Evolutionary conservation across 2,797 vertebrate species (phyloP), one percentile per base, ranked within the genome.

Genomic region (Chromis chromis): DNA sequence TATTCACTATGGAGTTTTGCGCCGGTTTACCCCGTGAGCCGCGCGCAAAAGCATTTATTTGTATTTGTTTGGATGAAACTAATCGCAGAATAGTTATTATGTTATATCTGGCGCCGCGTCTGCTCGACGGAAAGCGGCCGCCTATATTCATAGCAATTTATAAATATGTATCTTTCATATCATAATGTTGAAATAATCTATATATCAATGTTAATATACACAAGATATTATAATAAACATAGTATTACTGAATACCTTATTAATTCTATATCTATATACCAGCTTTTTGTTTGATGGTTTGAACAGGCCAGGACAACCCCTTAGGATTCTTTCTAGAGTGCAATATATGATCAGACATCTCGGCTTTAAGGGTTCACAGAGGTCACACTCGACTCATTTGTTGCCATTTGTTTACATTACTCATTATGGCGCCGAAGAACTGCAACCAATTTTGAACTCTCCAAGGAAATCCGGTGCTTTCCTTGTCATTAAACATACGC

Each of bases 181-280:
- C 88, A 93, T 94, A 93, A 93, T 86, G 89, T 90, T 89, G 78
- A 91, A 89, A 89, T 92, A 92, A 88, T 85, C 84, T 91, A 93
- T 90, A 92, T 88, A 92, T 89, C 84, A 86, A 93, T 88, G 88
- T 90, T 88, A 88, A 89, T 90, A 92, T 90, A 90, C 89, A 83
- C 74, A 59, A 90, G 74, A 88, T 86, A 84, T 94, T 92, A 93
- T 93, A 91, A 93, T 93, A 90, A 92, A 81, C 88, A 91, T 93
- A 94, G 88, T 93, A 94, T 94, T 92, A 86, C 91, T 88, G 82
- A 93, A 94, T 93, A 94, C 91, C 88, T 89, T 94, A 94, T 91
- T 93, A 92, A 93, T 91, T 91, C 87, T 92, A 94, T 94, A 94
- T 87, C 89, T 93, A 91, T 93, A 92, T 89, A 92, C 78, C 89